Evolutionary conservation across 1,140 invertebrate species (phyloP).

Genomic region (Listronotus oregonensis): DNA sequence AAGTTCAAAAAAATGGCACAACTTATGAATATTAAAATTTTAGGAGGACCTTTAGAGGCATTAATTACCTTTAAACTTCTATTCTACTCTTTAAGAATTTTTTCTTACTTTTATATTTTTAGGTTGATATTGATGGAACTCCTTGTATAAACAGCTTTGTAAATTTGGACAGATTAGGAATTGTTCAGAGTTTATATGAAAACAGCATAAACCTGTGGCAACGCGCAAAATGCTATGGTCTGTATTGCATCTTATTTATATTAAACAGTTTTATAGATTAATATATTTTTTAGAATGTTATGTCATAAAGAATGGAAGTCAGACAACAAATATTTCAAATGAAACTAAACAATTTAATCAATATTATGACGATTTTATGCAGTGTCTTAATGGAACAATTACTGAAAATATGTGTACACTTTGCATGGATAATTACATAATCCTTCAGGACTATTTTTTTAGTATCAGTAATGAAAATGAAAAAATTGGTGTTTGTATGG

Average conservation of each 20-base stretch:
- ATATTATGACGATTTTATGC: slow-evolving; percentile 56
- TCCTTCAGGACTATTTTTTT: slow-evolving; percentile 60
- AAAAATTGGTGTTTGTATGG: slow-evolving; percentile 63
- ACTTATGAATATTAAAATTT: too few relatives aligned
- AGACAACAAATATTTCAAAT: slow-evolving; percentile 55
- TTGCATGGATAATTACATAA: slow-evolving; percentile 60
- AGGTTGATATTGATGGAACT: slow-evolving; percentile 54
- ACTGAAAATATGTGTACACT: slow-evolving; percentile 56
- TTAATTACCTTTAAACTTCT: too few relatives aligned
- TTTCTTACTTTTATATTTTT: slow-evolving; percentile 22
- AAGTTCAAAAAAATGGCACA: too few relatives aligned
- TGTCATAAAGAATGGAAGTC: slow-evolving; percentile 54
- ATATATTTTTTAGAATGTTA: slow-evolving; percentile 60
- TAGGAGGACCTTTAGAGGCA: too few relatives aligned
- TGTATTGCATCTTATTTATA: slow-evolving; percentile 37
- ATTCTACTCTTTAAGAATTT: too few relatives aligned
- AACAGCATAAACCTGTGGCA: slow-evolving; percentile 60
- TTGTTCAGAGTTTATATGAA: slow-evolving; percentile 59
- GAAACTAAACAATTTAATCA: slow-evolving; percentile 58
- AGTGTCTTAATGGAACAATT: slow-evolving; percentile 53
- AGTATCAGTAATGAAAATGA: slow-evolving; percentile 62
- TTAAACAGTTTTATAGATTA: slow-evolving; percentile 26
- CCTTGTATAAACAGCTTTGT: slow-evolving; percentile 60
- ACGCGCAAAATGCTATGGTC: slow-evolving; percentile 63
- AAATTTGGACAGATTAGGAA: slow-evolving; percentile 62